Percentiles rank a stretch among this genome's conserved stretches.
Evolutionary conservation across 2,113 vertebrate genomes (phyloP).

Genomic region (Limanda limanda): DNA sequence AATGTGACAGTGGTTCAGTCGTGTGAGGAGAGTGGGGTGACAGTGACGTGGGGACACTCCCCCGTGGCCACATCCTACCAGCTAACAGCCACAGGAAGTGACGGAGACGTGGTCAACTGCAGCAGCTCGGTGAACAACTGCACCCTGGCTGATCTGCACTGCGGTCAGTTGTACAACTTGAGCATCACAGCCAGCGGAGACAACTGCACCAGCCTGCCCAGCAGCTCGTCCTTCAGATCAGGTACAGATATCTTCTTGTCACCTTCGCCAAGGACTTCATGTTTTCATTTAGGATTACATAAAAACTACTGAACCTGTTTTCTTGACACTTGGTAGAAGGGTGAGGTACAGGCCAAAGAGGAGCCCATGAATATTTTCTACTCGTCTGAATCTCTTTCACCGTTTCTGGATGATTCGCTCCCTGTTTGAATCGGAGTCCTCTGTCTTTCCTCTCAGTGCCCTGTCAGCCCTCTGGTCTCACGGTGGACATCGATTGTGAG

Average conservation of each 20-base stretch:
- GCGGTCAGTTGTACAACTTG: conserved; percentile 73
- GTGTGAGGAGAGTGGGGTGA: conserved; percentile 58
- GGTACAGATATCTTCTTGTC: conserved; percentile 50
- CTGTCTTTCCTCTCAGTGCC: conserved; percentile 71
- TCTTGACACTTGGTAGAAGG: too few relatives aligned
- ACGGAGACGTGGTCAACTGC: conserved; percentile 64
- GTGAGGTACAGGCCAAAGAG: too few relatives aligned
- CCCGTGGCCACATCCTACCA: conserved; percentile 69
- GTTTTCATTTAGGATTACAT: background rate
- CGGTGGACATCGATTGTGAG: conserved; percentile 69
- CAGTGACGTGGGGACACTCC: conserved; percentile 73
- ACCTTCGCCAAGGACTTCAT: background rate
- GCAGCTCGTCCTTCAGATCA: conserved; percentile 59
- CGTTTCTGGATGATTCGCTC: background rate
- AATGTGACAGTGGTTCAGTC: conserved; percentile 45
- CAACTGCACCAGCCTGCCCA: conserved; percentile 72
- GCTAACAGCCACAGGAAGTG: conserved; percentile 60
- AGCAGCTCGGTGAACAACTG: conserved; percentile 66
- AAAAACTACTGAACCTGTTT: too few relatives aligned
- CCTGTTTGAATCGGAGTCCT: background rate
- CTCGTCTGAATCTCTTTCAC: background rate
- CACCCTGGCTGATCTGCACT: conserved; percentile 71
- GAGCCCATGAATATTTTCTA: background rate
- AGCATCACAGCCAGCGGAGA: conserved; percentile 67
- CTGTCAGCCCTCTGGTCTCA: conserved; percentile 72